These are phyloP conservation scores for Dipodomys merriami DNA, from an alignment of 2,113 vertebrate species.

Conservation along the genomic window DNA sequence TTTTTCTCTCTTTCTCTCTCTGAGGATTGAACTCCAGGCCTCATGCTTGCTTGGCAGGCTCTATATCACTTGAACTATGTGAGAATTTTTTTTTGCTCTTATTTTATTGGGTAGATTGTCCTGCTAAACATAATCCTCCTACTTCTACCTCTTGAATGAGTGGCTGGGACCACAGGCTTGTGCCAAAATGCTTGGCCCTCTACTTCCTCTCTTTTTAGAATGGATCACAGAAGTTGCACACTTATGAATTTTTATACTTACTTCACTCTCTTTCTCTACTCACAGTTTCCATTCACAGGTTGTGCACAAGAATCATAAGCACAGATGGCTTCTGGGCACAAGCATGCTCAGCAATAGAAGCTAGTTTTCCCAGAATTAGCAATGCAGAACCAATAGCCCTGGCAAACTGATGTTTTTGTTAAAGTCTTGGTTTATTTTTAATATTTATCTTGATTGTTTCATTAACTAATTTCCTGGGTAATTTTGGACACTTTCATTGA, in stretches of 20 bases:
- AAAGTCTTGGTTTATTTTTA: constrained; percentile 38
- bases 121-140: too few relatives aligned
- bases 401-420: constrained; percentile 26
- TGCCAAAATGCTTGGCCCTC: too few relatives aligned
- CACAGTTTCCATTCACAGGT: neutral
- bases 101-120: too few relatives aligned
- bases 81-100: too few relatives aligned
- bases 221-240: neutral
- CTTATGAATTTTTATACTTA: neutral
- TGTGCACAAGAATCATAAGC: neutral
- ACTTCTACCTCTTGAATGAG: too few relatives aligned
- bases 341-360: constrained; percentile 12
- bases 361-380: neutral
- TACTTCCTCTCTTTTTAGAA: neutral
- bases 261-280: neutral
- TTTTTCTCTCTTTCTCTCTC: neutral
- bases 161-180: too few relatives aligned
- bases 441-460: constrained; percentile 46
- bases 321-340: neutral
- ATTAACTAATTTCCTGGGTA: neutral
- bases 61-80: too few relatives aligned
- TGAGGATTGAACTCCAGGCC: too few relatives aligned
- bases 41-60: too few relatives aligned
- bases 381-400: neutral
- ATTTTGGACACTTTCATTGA: constrained; percentile 21